Percentiles rank a stretch among this genome's conserved stretches.
These are phyloP conservation scores for Apis laboriosa DNA, from an alignment of 1,140 invertebrate genomes.

Conservation along the genomic window DNA sequence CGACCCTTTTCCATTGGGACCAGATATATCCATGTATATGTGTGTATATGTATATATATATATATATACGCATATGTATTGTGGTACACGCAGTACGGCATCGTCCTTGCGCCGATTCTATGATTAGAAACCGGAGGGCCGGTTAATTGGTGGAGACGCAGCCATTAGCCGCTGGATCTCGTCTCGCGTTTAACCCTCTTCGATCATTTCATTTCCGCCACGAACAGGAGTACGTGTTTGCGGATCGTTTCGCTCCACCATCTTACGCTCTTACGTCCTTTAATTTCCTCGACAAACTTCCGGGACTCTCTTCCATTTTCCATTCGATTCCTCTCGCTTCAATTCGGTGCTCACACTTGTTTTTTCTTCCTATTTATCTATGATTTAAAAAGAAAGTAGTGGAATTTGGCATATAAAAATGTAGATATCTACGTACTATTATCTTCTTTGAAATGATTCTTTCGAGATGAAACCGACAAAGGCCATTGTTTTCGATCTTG, in stretches of 20 bases:
- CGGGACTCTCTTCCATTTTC: not conserved
- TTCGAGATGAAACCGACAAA: no score
- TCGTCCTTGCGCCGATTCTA: conserved; percentile 8
- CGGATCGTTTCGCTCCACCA: not conserved
- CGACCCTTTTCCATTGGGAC: conserved; percentile 39
- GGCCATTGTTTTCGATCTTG: no score
- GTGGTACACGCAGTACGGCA: no score
- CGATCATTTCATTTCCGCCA: not conserved
- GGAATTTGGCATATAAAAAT: no score
- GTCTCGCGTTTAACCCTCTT: not conserved
- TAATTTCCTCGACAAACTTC: conserved; percentile 1
- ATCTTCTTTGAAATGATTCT: no score
- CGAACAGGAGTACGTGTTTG: not conserved
- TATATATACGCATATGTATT: no score
- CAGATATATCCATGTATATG: not conserved
- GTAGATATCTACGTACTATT: no score
- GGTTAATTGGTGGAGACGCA: conserved; percentile 14
- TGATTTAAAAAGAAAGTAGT: no score
- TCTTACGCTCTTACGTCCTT: not conserved
- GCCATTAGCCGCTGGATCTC: not conserved
- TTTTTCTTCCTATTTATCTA: no score
- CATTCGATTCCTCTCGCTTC: no score
- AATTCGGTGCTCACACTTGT: no score
- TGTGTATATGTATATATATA: not conserved
- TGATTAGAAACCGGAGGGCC: conserved; percentile 8